phyloP scores from a whole-genome alignment of 2,113 vertebrate species.

The Sander lucioperca region DNA sequence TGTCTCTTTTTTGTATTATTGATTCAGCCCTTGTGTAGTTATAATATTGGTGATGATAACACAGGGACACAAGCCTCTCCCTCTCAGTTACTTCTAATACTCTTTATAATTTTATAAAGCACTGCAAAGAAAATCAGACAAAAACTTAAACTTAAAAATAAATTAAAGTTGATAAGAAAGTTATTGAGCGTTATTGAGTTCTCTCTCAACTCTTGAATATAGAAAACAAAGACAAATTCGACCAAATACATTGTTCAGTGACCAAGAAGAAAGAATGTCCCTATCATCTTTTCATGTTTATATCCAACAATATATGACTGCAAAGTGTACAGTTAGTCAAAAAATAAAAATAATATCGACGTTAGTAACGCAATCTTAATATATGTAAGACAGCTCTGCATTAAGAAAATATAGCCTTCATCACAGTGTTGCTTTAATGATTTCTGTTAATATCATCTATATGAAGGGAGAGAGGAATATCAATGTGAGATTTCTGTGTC shows the following conservation, averaged over 20 bases:
- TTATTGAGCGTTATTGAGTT: not conserved
- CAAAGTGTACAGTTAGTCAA: not conserved
- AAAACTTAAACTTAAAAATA: not conserved
- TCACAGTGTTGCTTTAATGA: not conserved
- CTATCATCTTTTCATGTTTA: not conserved
- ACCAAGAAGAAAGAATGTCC: not conserved
- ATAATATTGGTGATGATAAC: not conserved
- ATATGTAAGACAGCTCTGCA: not conserved
- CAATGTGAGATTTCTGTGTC: slow-evolving; percentile 5
- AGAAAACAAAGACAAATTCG: not conserved
- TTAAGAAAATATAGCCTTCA: not conserved
- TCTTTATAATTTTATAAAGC: not conserved
- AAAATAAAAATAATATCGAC: not conserved
- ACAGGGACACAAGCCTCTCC: not conserved
- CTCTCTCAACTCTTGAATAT: not conserved
- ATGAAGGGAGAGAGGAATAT: not conserved
- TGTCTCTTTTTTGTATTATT: not conserved
- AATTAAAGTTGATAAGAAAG: not conserved
- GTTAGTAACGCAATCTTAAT: not conserved
- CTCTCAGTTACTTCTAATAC: not conserved
- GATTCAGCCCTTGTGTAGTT: not conserved
- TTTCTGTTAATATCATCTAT: not conserved
- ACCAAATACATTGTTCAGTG: not conserved
- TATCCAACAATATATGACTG: not conserved
- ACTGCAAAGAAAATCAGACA: not conserved